Evolutionary conservation across 2,888 invertebrate genomes (phyloP).

Genomic region (Ptilodon capucinus): DNA sequence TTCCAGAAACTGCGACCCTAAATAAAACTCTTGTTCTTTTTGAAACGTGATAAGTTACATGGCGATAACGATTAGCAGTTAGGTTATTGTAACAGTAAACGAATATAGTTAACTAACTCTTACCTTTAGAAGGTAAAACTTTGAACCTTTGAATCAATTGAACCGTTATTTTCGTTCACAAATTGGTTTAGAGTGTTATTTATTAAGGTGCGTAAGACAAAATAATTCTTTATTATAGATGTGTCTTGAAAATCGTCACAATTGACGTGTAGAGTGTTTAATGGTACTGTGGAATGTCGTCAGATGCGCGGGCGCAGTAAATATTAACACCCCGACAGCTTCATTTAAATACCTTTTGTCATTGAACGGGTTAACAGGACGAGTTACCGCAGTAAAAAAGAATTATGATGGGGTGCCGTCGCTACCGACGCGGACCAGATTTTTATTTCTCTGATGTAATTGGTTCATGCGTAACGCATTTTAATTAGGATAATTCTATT

Average conservation of each 20-base stretch:
- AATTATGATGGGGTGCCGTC: constrained; percentile 66
- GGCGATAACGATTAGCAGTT: too few relatives aligned
- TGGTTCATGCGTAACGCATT: constrained; percentile 71
- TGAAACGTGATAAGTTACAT: too few relatives aligned
- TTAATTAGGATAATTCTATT: constrained; percentile 60
- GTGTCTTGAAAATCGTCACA: constrained; percentile 45
- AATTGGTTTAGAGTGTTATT: neutral
- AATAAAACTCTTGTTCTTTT: too few relatives aligned
- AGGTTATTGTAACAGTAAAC: too few relatives aligned
- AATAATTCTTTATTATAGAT: constrained; percentile 4
- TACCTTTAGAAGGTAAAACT: too few relatives aligned
- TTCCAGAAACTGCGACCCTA: too few relatives aligned
- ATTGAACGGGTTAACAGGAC: constrained; percentile 79
- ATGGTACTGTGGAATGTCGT: constrained; percentile 60
- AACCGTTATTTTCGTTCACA: neutral
- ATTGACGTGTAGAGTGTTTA: constrained; percentile 56
- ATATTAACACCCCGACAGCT: constrained; percentile 77
- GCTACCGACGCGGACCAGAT: constrained; percentile 53
- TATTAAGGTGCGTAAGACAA: neutral
- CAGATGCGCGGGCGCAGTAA: constrained; percentile 62
- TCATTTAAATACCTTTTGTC: constrained; percentile 83
- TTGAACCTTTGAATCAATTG: neutral
- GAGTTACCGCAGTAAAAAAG: constrained; percentile 73
- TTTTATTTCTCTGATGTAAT: constrained; percentile 61
- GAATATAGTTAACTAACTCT: too few relatives aligned